A percentile compares a stretch with the other conserved stretches of the same genome.
Conservation (phyloP, 2,113 vertebrate species). For the Sialia sialis region DNA sequence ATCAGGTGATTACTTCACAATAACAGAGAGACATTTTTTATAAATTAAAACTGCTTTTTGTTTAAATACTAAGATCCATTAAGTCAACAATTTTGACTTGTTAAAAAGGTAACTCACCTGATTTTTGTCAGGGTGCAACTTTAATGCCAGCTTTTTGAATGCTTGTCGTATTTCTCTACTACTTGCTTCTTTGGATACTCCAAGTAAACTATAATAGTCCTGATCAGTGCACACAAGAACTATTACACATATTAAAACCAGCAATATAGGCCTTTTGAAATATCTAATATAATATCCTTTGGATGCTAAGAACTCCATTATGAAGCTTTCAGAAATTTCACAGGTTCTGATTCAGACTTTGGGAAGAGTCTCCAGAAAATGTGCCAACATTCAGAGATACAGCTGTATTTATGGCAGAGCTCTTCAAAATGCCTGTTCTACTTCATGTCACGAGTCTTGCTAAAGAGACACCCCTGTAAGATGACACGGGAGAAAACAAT, state of each 20-base stretch:
- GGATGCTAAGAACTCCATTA: conserved; percentile 62
- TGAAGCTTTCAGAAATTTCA: background rate
- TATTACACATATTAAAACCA: conserved; percentile 65
- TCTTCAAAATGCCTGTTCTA: background rate
- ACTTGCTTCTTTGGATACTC: conserved; percentile 86
- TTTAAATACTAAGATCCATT: background rate
- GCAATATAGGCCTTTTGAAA: conserved; percentile 55
- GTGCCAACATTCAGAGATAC: accelerated
- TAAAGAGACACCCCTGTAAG: background rate
- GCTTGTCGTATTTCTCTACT: conserved; percentile 93
- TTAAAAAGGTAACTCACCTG: conserved; percentile 77
- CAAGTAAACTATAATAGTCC: conserved; percentile 90
- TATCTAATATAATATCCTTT: conserved; percentile 16
- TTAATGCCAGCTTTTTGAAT: conserved; percentile 95
- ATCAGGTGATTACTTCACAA: background rate
- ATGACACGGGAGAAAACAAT: background rate
- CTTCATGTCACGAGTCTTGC: background rate
- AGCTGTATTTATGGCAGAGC: background rate
- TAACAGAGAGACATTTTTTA: background rate
- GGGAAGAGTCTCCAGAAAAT: background rate
- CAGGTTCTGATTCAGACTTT: background rate
- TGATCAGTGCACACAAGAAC: conserved; percentile 71
- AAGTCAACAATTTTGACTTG: background rate
- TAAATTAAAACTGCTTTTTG: background rate
- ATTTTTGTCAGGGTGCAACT: conserved; percentile 98